A percentile compares a stretch with the other conserved stretches of the same genome.
These are phyloP conservation scores for Alsophila aescularia DNA, from an alignment of 2,888 invertebrate species.

Conservation along the genomic window DNA sequence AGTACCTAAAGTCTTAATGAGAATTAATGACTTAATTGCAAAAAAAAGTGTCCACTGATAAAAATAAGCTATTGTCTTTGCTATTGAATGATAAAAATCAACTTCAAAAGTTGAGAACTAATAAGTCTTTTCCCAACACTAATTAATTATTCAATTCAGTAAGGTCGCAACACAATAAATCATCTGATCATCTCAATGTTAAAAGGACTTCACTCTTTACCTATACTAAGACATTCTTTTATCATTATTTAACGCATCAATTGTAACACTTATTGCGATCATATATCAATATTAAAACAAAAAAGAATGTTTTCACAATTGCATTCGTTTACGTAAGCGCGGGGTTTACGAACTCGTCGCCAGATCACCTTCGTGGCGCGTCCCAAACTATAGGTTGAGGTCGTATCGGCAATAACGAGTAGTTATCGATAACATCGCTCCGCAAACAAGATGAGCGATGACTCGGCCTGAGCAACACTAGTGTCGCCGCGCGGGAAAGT, in stretches of 20 bases:
- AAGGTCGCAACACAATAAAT: background rate
- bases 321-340: slow-evolving; percentile 74
- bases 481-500: slow-evolving; percentile 49
- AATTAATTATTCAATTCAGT: too few relatives aligned
- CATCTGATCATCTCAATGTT: slow-evolving; percentile 5
- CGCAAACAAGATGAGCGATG: slow-evolving; percentile 68
- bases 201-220: background rate
- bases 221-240: slow-evolving; percentile 13
- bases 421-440: slow-evolving; percentile 66
- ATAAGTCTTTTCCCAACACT: too few relatives aligned
- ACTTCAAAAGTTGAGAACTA: too few relatives aligned
- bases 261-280: slow-evolving; percentile 43
- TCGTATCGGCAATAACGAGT: slow-evolving; percentile 68
- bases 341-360: slow-evolving; percentile 70
- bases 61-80: too few relatives aligned
- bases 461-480: slow-evolving; percentile 42
- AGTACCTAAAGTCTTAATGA: too few relatives aligned
- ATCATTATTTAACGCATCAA: slow-evolving; percentile 38
- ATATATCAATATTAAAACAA: slow-evolving; percentile 54
- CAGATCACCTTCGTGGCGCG: slow-evolving; percentile 72
- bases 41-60: too few relatives aligned
- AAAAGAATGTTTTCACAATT: slow-evolving; percentile 65
- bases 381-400: slow-evolving; percentile 79
- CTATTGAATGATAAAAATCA: too few relatives aligned
- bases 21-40: too few relatives aligned